Conservation (phyloP, 2,888 invertebrate species). For the Apocheima hispidaria region DNA sequence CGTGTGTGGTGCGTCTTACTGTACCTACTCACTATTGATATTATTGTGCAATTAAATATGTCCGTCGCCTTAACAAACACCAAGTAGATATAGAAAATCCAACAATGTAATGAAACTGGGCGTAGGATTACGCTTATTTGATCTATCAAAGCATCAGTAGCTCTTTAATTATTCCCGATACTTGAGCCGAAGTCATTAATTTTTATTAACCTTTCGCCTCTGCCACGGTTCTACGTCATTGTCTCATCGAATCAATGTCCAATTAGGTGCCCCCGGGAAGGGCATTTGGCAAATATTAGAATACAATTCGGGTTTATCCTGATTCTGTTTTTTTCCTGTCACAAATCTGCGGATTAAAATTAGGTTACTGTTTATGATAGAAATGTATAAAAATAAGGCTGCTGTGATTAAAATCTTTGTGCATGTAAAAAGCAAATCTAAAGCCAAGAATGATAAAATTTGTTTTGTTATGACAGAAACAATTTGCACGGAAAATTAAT, state of each 20-base stretch:
- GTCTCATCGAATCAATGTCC: conserved; percentile 35
- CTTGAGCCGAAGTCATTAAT: conserved; percentile 29
- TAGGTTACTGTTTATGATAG: background rate
- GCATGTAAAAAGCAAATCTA: background rate
- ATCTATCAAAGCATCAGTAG: conserved; percentile 14
- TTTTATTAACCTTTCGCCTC: conserved; percentile 28
- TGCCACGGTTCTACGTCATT: conserved; percentile 25
- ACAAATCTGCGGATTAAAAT: conserved; percentile 5
- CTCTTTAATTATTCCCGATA: conserved; percentile 31
- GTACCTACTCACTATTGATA: too few relatives aligned
- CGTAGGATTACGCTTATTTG: conserved; percentile 3
- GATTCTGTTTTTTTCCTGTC: conserved; percentile 18
- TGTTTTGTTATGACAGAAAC: background rate
- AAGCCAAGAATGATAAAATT: background rate
- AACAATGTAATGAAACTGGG: too few relatives aligned
- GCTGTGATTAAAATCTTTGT: background rate
- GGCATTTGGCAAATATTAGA: conserved; percentile 30
- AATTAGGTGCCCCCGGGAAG: conserved; percentile 24
- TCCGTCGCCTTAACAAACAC: too few relatives aligned
- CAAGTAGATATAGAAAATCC: background rate
- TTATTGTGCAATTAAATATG: too few relatives aligned
- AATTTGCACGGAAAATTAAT: too few relatives aligned
- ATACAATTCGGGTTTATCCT: conserved; percentile 16
- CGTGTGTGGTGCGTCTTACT: too few relatives aligned
- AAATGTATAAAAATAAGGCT: too few relatives aligned